Conservation (phyloP, 2,113 vertebrate species). For the Anhinga rufa region DNA sequence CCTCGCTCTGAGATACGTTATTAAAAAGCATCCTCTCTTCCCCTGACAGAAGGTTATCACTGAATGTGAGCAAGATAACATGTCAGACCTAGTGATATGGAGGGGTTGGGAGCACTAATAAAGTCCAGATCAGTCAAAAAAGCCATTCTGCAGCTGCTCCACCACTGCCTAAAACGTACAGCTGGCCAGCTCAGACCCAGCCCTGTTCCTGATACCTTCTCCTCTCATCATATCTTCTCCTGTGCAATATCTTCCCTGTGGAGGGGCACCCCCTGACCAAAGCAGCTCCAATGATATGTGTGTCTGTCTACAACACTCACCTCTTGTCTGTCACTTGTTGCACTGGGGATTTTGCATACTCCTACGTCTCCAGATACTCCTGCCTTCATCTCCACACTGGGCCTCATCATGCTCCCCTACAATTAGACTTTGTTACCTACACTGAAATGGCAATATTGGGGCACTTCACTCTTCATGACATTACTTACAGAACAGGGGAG, state of each 20-base stretch:
- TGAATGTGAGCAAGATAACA: neutral
- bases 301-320: neutral
- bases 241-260: accelerated
- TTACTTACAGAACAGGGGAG: neutral
- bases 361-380: neutral
- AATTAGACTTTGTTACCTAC: neutral
- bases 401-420: neutral
- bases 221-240: neutral
- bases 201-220: neutral
- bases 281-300: accelerated
- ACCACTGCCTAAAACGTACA: accelerated
- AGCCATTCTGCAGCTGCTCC: neutral
- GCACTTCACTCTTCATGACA: neutral
- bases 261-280: neutral
- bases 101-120: neutral
- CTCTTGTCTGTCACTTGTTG: neutral
- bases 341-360: neutral
- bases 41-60: neutral
- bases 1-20: neutral
- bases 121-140: neutral
- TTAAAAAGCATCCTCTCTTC: neutral
- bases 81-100: neutral
- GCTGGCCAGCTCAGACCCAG: neutral
- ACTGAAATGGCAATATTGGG: neutral
- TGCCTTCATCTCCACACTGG: neutral